phyloP scores from a whole-genome alignment of 2,888 invertebrate genomes.

The Spodoptera littoralis region DNA sequence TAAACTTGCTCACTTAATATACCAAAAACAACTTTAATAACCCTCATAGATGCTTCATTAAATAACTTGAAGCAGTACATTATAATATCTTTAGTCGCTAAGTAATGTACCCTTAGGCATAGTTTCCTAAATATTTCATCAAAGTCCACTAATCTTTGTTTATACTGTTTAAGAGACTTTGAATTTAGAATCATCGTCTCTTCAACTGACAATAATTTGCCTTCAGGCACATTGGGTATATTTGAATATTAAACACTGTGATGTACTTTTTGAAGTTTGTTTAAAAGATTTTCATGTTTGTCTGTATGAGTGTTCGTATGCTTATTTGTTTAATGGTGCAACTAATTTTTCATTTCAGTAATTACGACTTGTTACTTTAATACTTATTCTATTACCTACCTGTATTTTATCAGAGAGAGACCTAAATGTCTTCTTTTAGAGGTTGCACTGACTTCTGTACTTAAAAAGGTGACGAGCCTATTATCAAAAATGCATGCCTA shows the following conservation, averaged over 20 bases:
- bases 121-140: constrained; percentile 12
- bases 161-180: constrained; percentile 50
- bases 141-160: constrained; percentile 39
- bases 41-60: neutral
- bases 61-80: constrained; percentile 18
- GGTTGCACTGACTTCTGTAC: too few species aligned
- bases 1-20: too few species aligned
- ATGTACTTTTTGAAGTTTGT: constrained; percentile 5
- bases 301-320: neutral
- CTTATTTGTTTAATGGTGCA: too few species aligned
- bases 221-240: constrained; percentile 39
- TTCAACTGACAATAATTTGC: constrained; percentile 52
- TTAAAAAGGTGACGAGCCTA: too few species aligned
- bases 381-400: too few species aligned
- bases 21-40: too few species aligned
- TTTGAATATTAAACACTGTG: constrained; percentile 29
- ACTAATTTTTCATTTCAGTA: too few species aligned
- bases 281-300: neutral
- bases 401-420: too few species aligned
- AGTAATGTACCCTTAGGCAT: neutral
- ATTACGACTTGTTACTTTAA: too few species aligned
- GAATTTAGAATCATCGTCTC: constrained; percentile 47
- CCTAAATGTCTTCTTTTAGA: too few species aligned
- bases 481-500: too few species aligned
- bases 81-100: neutral